Evolutionary conservation across 1,140 invertebrate species (phyloP).

Genomic region (Acromyrmex heyeri): DNA sequence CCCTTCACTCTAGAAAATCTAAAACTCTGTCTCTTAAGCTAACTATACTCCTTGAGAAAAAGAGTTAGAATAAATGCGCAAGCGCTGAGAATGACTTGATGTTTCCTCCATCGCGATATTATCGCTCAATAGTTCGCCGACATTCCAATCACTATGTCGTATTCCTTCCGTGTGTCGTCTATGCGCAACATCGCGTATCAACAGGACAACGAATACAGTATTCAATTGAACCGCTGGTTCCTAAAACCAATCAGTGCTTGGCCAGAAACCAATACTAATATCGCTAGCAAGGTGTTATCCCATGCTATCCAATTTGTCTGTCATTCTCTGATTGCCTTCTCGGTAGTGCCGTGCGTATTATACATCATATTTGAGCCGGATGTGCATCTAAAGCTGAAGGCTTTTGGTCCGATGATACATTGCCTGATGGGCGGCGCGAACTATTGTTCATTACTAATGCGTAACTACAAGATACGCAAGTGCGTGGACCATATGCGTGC

Average conservation of each 20-base stretch:
- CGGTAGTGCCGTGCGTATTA: conserved; percentile 24
- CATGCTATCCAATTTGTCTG: conserved; percentile 18
- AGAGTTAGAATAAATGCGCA: no score
- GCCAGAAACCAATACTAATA: background rate
- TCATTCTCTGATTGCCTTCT: conserved; percentile 61
- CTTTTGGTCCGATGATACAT: conserved; percentile 78
- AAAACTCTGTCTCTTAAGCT: no score
- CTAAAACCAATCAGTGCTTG: conserved; percentile 66
- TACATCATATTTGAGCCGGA: conserved; percentile 71
- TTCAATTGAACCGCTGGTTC: conserved; percentile 68
- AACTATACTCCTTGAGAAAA: no score
- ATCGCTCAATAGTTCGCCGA: no score
- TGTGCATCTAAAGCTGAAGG: conserved; percentile 69
- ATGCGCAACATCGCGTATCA: background rate
- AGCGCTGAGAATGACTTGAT: no score
- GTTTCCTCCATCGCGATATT: no score
- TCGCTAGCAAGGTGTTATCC: background rate
- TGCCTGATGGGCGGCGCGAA: conserved; percentile 78
- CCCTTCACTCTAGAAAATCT: no score
- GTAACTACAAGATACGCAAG: conserved; percentile 65
- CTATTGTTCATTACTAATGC: conserved; percentile 72
- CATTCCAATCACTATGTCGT: background rate
- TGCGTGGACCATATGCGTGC: conserved; percentile 62
- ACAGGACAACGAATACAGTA: conserved; percentile 50
- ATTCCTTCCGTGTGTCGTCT: background rate